Base-by-base conservation (phyloP, 2,888 invertebrate genomes). In the Tenthredo distinguenda region DNA sequence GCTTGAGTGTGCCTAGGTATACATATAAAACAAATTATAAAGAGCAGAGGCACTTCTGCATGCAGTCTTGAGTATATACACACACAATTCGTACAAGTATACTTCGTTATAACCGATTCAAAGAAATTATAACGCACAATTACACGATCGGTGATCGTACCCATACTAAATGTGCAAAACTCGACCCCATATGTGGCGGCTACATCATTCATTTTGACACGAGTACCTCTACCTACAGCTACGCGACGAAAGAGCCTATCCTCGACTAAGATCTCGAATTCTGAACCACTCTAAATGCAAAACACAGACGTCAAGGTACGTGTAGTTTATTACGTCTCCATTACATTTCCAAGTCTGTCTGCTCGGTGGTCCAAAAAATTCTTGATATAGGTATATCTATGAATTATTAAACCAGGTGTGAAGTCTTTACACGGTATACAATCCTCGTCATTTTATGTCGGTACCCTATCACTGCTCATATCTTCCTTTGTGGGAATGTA, bases 401-500 rank as follows among this genome's bases (percentile, higher is more conserved):
- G 58, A 58, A 79, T 79, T 79, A 79, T 79, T 79, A 15, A 79
- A 55, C 55, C 40, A 34, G 79, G 15, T 55, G 58, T 37, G 58
- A 58, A 79, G 58, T 79, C 58, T 58, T 37, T 9, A 37, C 31
- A 50, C 47, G 31, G 50, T 50, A 47, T 10, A 76, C 7, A 77
- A 31, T 26, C 7, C 6, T 55, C n/a, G 31, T 77, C 50, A 77
- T 50, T 50, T 50, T 9, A 34, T 76, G 50, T 4, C 18, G 2
- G 26, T n/a, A 47, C 10, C 26, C 18, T 12, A 50, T 37, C 37
- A 12, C 31, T 50, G 31, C n/a, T 18, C 6, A 72, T 40, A 37
- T n/a, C 2, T 21, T 72, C 18, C 21, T 21, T 7, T 37, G 0
- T 72, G 40, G 72, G 9, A 72, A 72, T n/a, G 37, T 40, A n/a